Base-by-base conservation (phyloP, 2,888 invertebrate species). In the Dilophus febrilis region DNA sequence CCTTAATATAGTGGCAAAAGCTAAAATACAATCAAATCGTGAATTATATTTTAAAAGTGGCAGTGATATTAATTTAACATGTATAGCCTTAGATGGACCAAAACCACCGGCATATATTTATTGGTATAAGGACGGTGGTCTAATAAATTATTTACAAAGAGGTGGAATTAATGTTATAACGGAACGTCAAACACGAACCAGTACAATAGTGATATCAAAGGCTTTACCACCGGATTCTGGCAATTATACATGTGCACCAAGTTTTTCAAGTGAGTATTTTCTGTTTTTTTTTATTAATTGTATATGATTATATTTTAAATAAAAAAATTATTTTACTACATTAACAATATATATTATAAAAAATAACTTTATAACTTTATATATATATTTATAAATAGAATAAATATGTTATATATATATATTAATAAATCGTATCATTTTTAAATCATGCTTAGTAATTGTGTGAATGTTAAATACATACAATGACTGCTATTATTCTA, bases 151-250 rank as follows among this genome's bases (percentile, higher is more conserved):
- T 64, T 79, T 79, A 5, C 78, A 70, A 41, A 69, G 83, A 42
- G 83, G 80, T 37, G 83, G 84, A 37, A 81, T 85, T 55, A 80
- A 78, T 55, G 70, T 85, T 48, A 81, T 82, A 59, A 83, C 83
- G 5, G 82, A 83, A 58, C 80, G 81, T 56, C 75, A 79, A 14
- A 73, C 78, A 26, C 75, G 81, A 30, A 83, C 83, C 41, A 81
- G 82, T 45, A 75, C 81, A 45, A 69, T 85, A 42, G 70, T 83
- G 49, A 80, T 85, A 50, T 80, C 82, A 37, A 74, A 82, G 51
- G 84, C 84, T 11, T 71, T 77, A 45, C 71, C 81, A 13, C 65
- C 76, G 37, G 82, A 83, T 64, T 81, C 81, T 29, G 84, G 84
- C 49, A 83, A 84, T 66, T 85, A 84, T 57, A 84, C 84, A 37